Evolutionary conservation across 2,888 invertebrate genomes (phyloP), one percentile per base, ranked within the genome.

Genomic region (Biston betularia): DNA sequence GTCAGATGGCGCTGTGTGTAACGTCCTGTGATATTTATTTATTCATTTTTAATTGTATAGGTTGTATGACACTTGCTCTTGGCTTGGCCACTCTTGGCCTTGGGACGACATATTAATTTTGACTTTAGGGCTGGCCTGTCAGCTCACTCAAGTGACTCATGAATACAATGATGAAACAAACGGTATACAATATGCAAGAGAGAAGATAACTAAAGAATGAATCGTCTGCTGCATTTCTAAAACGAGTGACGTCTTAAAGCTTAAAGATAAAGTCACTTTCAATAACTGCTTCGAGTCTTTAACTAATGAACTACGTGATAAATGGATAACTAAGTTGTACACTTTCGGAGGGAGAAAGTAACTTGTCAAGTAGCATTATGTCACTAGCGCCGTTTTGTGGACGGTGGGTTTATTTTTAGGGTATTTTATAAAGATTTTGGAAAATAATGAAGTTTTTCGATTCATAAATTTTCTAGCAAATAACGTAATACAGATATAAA

Each of bases 301-400:
- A 52, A 46, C 33, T 50, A 54, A 54, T 54, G 54, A 54, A 55
- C 40, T 35, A 34, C 15, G 15, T 44, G 60, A 52, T 50, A 52
- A 60, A 60, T 50, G 42, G 42, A 60, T 60, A 44, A 50, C 35
- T 55, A 38, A 42, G 6, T 10, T 12, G 42, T 5, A 10, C 11
- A 49, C 58, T 33, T 58, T 40, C 34, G 14, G 14, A 45, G 7
- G 46, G 44, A 24, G 38, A 49, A 55, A 54, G 61, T 46, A 14
- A 66, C 33, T 42, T 49, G 49, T 58, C 49, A 49, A 58, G 33
- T 49, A 14, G 8, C 58, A 58, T 58, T 58, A 58, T 49, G 58
- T 49, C 49, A 58, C 24, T 8, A n/a, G 15, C 38, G 42, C 24
- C 33, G 42, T 7, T 42, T 42, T 15, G 38, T 14, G 40, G 15